Conservation (phyloP, 1,140 invertebrate species). For the Drosophila elegans region DNA sequence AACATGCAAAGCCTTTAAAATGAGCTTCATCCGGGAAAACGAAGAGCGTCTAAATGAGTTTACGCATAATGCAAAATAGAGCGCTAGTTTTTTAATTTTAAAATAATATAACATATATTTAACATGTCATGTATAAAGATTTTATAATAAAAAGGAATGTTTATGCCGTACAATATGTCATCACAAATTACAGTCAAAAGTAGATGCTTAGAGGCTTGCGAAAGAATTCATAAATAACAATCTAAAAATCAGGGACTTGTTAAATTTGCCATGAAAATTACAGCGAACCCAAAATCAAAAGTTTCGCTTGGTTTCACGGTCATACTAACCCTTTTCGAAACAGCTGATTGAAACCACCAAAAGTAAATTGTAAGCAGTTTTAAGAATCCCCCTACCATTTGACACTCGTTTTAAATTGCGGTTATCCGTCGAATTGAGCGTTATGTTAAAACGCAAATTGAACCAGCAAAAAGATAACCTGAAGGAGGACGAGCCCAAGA, state of each 20-base stretch:
- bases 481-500: neutral
- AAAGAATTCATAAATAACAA: no score
- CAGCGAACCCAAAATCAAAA: no score
- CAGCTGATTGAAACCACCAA: conserved; percentile 1
- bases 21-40: conserved; percentile 34
- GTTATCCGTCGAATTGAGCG: neutral
- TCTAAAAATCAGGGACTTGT: no score
- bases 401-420: neutral
- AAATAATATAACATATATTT: conserved; percentile 6
- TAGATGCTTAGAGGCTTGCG: no score
- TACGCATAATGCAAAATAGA: conserved; percentile 31
- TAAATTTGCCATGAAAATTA: no score
- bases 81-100: neutral
- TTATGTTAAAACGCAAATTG: conserved; percentile 63
- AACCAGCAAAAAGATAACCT: conserved; percentile 12
- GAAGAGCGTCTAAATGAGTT: conserved; percentile 52
- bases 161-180: conserved; percentile 9
- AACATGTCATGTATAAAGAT: conserved; percentile 7
- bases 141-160: conserved; percentile 37
- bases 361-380: neutral
- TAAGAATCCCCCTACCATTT: neutral
- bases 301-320: neutral
- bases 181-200: no score
- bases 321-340: neutral
- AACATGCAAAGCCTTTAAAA: conserved; percentile 48